These are phyloP conservation scores for Ctenomys sociabilis DNA, from an alignment of 2,113 vertebrate genomes.

Conservation along the genomic window DNA sequence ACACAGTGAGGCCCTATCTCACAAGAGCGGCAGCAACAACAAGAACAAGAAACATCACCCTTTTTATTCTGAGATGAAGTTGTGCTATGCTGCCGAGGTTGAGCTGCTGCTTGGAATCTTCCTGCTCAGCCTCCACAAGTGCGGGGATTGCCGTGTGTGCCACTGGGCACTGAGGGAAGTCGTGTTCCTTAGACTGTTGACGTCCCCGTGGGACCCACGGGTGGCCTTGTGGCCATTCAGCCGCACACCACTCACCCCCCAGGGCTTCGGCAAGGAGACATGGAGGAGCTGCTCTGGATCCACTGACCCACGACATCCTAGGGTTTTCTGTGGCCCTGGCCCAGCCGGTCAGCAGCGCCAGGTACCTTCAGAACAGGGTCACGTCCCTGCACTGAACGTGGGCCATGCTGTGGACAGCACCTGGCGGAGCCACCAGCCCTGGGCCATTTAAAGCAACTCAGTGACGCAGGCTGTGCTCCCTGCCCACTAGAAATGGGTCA, in stretches of 20 bases:
- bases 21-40: background rate
- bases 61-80: background rate
- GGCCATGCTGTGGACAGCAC: background rate
- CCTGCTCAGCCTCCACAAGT: background rate
- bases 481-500: background rate
- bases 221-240: background rate
- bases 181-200: background rate
- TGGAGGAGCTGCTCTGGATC: background rate
- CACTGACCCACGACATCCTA: rapidly evolving
- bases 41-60: background rate
- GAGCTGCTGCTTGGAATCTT: no score
- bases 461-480: background rate
- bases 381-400: rapidly evolving
- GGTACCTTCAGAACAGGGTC: background rate
- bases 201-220: background rate
- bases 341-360: background rate
- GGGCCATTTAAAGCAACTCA: background rate
- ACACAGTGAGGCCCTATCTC: background rate
- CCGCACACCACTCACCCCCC: background rate
- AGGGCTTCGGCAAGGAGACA: rapidly evolving
- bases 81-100: background rate
- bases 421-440: background rate
- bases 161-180: background rate
- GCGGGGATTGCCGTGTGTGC: background rate
- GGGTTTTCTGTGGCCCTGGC: background rate